Percentiles rank a stretch among this genome's conserved stretches.
These are phyloP conservation scores for Lordiphosa collinella DNA, from an alignment of 1,140 invertebrate species.

Conservation along the genomic window DNA sequence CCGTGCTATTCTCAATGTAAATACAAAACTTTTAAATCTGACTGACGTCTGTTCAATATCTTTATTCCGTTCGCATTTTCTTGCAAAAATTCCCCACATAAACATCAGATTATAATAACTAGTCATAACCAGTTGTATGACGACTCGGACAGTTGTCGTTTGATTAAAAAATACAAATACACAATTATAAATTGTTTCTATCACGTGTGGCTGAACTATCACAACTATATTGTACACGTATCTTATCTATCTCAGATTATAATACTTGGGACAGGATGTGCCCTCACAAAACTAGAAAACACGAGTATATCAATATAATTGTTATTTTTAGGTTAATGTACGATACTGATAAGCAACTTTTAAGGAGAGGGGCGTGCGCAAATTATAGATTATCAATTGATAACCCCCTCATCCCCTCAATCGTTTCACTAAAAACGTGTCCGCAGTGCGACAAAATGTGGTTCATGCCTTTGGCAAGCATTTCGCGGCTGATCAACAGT, in stretches of 20 bases:
- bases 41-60: too few species aligned
- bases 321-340: slow-evolving; percentile 44
- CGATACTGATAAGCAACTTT: slow-evolving; percentile 23
- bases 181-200: too few species aligned
- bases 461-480: too few species aligned
- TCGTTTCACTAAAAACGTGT: too few species aligned
- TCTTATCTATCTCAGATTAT: slow-evolving; percentile 2
- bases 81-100: not conserved
- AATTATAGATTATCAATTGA: slow-evolving; percentile 11
- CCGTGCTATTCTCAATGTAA: too few species aligned
- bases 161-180: slow-evolving; percentile 1
- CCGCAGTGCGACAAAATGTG: too few species aligned
- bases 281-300: not conserved
- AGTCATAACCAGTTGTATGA: not conserved
- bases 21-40: too few species aligned
- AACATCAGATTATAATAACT: not conserved
- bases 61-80: too few species aligned
- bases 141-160: not conserved
- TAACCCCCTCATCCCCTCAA: not conserved
- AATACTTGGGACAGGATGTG: slow-evolving; percentile 2
- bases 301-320: slow-evolving; percentile 17
- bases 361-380: slow-evolving; percentile 20
- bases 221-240: not conserved
- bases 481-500: slow-evolving; percentile 29
- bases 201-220: not conserved